Base-by-base conservation (phyloP, 1,140 invertebrate genomes). In the Brachionus rotundiformis region DNA sequence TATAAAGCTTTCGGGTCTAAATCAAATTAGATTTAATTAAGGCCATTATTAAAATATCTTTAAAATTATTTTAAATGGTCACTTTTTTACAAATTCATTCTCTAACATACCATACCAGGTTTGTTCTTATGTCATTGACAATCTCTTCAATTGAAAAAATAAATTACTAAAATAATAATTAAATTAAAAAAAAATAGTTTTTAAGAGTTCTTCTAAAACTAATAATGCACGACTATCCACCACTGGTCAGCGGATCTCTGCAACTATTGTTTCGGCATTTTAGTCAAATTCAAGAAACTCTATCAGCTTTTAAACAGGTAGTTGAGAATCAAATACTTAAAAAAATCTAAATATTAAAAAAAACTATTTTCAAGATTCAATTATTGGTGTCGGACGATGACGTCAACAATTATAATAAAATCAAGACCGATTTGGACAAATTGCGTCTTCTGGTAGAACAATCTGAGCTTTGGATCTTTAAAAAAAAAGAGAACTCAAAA, bases 351-450 rank as follows among this genome's bases (percentile, higher is more conserved):
- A 7, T 13, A 7, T 7, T 10, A 41, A 41, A 16, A 44, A 31
- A 25, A 19, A 8, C 13, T 77, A 49, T 54, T 44, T n/a, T 19
- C 8, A 19, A 79, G 76, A 96, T 99, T 13, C 96, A 99, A 91
- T 90, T 99, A 10, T 89, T 99, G 11, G 96, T 98, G 4, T 96
- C 95, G 0, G 94, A 95, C 83, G 94, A 92, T 85, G 96, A 99
- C 88, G 96, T 98, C 10, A 95, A 98, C 86, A 97, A 96, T 47
- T 99, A 99, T 86, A 97, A 98, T 85, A 95, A 98, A 90, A 98
- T 99, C 73, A 96, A 96, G 86, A 90, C 93, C 0, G 96, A 98
- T 89, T 89, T 99, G 59, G 96, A 98, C 88, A 92, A 96, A 68
- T 87, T 99, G 25, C 90, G 96, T 2, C 93, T 97, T 86, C 93